phyloP scores from a whole-genome alignment of 1,140 invertebrate species.

The Brachionus plicatilis region DNA sequence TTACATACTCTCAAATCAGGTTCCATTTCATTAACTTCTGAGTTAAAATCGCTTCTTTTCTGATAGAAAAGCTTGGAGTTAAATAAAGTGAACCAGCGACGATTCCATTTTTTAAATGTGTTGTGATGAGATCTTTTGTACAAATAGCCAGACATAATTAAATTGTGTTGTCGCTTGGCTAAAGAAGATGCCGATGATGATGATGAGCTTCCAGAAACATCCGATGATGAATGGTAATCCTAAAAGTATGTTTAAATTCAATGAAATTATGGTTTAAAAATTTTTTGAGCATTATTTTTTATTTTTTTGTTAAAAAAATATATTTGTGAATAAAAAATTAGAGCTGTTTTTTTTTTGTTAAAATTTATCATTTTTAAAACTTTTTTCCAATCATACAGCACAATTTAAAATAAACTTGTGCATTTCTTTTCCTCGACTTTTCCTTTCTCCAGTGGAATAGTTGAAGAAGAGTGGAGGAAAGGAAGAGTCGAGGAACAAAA shows the following conservation, averaged over 20 bases:
- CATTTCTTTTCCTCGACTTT: no score
- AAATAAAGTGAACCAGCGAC: slow-evolving; percentile 21
- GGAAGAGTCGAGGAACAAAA: no score
- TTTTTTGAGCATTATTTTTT: no score
- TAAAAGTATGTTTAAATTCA: neutral
- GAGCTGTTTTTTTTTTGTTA: no score
- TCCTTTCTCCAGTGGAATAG: no score
- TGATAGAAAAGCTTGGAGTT: slow-evolving; percentile 41
- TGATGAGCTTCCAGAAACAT: neutral
- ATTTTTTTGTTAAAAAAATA: neutral
- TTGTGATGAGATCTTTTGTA: slow-evolving; percentile 31
- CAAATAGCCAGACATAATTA: slow-evolving; percentile 13
- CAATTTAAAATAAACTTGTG: no score
- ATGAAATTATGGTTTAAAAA: neutral
- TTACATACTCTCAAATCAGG: slow-evolving; percentile 88
- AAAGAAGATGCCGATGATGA: slow-evolving; percentile 1
- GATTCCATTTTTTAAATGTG: slow-evolving; percentile 26
- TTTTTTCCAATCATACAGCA: no score
- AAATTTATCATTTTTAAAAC: no score
- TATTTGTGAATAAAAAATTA: neutral
- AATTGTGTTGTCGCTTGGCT: neutral
- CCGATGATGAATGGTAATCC: slow-evolving; percentile 12
- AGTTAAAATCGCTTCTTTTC: slow-evolving; percentile 65
- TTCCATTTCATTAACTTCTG: slow-evolving; percentile 91
- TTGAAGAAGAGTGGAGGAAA: no score